Conservation (phyloP, 2,797 vertebrate genomes). For the Gila robusta region DNA sequence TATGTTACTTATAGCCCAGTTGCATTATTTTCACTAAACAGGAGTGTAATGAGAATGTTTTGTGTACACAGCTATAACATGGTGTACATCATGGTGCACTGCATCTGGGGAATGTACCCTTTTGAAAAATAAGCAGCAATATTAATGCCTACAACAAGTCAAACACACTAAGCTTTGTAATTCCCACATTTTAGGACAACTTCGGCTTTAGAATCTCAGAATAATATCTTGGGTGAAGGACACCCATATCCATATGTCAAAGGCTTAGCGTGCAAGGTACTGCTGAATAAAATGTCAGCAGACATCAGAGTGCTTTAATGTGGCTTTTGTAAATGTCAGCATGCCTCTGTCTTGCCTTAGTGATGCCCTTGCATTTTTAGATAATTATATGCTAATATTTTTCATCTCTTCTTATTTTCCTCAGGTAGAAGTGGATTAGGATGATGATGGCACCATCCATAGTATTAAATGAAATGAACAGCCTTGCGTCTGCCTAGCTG, state of each 20-base stretch:
- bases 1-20: background rate
- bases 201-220: constrained; percentile 54
- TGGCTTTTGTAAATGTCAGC: constrained; percentile 74
- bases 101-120: background rate
- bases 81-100: background rate
- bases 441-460: constrained; percentile 80
- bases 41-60: background rate
- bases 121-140: constrained; percentile 4
- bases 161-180: constrained; percentile 59
- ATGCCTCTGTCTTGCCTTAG: constrained; percentile 70
- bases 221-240: constrained; percentile 77
- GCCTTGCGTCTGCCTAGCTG: constrained; percentile 65
- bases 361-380: constrained; percentile 49
- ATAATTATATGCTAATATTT: constrained; percentile 45
- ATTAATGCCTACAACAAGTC: constrained; percentile 21
- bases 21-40: background rate
- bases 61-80: constrained; percentile 1
- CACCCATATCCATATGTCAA: constrained; percentile 71
- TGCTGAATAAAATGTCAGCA: constrained; percentile 78
- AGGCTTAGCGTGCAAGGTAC: constrained; percentile 64
- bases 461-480: constrained; percentile 75
- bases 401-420: constrained; percentile 61
- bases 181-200: constrained; percentile 61
- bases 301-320: constrained; percentile 68
- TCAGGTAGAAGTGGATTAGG: constrained; percentile 84